These are phyloP conservation scores for Eubasilissa regina DNA, from an alignment of 1,140 invertebrate genomes.

Conservation along the genomic window DNA sequence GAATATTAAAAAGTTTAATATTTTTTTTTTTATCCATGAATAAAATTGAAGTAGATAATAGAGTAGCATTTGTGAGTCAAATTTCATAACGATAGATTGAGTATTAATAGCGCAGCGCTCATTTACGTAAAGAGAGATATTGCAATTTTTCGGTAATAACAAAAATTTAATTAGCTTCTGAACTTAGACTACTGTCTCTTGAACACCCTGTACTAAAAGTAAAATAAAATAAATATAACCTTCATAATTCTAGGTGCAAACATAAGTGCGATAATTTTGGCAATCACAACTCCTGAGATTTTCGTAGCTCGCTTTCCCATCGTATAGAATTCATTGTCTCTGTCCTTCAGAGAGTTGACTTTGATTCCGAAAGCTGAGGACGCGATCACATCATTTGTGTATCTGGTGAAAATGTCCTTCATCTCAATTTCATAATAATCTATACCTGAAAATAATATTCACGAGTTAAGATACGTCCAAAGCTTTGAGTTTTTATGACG, in stretches of 20 bases:
- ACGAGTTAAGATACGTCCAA: neutral
- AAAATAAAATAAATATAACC: neutral
- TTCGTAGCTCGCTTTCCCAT: constrained; percentile 66
- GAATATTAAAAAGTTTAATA: no score
- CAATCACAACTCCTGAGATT: constrained; percentile 60
- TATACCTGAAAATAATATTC: constrained; percentile 34
- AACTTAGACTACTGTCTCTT: neutral
- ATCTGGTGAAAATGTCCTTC: constrained; percentile 67
- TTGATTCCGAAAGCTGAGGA: constrained; percentile 71
- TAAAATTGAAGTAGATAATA: no score
- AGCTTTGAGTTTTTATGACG: neutral
- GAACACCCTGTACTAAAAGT: neutral
- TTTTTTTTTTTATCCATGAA: no score
- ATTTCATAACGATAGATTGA: neutral
- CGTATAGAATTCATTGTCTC: constrained; percentile 68
- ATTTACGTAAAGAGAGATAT: neutral
- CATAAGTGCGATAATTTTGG: constrained; percentile 61
- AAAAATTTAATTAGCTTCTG: neutral
- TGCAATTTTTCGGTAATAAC: neutral
- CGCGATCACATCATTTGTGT: constrained; percentile 72
- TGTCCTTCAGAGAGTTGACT: constrained; percentile 68
- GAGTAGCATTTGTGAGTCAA: neutral
- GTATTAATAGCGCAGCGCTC: neutral
- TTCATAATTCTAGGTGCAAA: neutral
- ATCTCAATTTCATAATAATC: constrained; percentile 65